A percentile compares a stretch with the other conserved stretches of the same genome.
These are phyloP conservation scores for Geodia barretti DNA, from an alignment of 37 sponge, comb jelly and placozoan species.

Conservation along the genomic window DNA sequence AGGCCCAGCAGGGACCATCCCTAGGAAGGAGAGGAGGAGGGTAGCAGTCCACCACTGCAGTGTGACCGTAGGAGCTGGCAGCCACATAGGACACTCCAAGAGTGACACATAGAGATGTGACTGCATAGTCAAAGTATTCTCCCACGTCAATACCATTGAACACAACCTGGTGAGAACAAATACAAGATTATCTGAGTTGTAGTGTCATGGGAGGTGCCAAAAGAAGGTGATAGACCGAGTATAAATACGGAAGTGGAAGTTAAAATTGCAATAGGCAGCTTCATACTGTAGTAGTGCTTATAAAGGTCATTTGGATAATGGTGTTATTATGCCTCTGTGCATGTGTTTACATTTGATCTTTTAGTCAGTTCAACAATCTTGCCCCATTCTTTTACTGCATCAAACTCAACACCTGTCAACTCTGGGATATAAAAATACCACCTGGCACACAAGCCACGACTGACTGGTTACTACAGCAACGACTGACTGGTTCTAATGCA, in stretches of 20 bases:
- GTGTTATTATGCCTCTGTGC: too few relatives aligned
- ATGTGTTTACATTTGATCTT: slow-evolving; percentile 19
- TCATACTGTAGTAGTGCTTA: too few relatives aligned
- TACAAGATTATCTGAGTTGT: too few relatives aligned
- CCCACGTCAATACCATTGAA: slow-evolving; percentile 72
- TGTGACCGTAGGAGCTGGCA: slow-evolving; percentile 74
- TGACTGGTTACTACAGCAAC: neutral
- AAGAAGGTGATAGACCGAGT: too few relatives aligned
- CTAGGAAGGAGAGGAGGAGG: slow-evolving; percentile 18
- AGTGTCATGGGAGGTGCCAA: too few relatives aligned
- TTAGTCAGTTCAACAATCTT: slow-evolving; percentile 40
- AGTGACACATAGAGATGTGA: slow-evolving; percentile 47
- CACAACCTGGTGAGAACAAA: too few relatives aligned
- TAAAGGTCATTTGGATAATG: too few relatives aligned
- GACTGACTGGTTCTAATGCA: slow-evolving; percentile 29
- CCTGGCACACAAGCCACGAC: neutral
- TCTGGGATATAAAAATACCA: neutral
- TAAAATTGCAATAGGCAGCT: too few relatives aligned
- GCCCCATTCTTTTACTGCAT: slow-evolving; percentile 52
- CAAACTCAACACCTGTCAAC: slow-evolving; percentile 13
- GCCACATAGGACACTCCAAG: slow-evolving; percentile 48
- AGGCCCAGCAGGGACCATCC: slow-evolving; percentile 66
- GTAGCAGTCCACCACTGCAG: slow-evolving; percentile 60
- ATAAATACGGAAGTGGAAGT: too few relatives aligned
- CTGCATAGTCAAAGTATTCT: slow-evolving; percentile 72